Evolutionary conservation across 2,797 vertebrate genomes (phyloP).

Genomic region (Liparis tanakae): DNA sequence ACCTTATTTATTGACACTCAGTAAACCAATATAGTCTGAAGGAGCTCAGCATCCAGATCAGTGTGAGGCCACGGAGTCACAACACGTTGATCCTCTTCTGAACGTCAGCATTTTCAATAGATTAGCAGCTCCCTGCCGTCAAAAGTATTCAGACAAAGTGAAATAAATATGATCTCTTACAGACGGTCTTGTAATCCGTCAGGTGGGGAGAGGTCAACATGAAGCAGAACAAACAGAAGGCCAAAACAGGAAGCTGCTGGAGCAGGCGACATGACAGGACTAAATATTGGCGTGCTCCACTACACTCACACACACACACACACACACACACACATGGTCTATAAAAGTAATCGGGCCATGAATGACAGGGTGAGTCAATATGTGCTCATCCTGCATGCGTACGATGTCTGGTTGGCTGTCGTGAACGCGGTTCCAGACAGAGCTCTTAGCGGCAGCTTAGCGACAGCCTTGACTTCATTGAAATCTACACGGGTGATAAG

Average conservation of each 20-base stretch:
- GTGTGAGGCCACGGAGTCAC: neutral
- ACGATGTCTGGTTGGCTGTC: neutral
- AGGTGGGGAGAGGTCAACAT: neutral
- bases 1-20: neutral
- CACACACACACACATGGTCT: constrained; percentile 1
- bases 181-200: neutral
- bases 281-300: constrained; percentile 50
- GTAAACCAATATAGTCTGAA: neutral
- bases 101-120: neutral
- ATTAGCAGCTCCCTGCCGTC: neutral
- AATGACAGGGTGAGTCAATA: constrained; percentile 46
- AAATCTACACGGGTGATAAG: constrained; percentile 20
- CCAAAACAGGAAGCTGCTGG: constrained; percentile 23
- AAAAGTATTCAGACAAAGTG: neutral
- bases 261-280: constrained; percentile 9
- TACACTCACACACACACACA: neutral
- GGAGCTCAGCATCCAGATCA: neutral
- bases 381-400: constrained; percentile 30
- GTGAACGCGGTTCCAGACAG: constrained; percentile 5
- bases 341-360: constrained; percentile 23
- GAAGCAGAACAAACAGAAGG: neutral
- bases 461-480: neutral
- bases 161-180: neutral
- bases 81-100: neutral
- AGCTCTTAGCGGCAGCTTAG: constrained; percentile 29